Evolutionary conservation across 2,797 vertebrate species (phyloP), one percentile per base, ranked within the genome.

Genomic region (Enteromius fasciolatus): DNA sequence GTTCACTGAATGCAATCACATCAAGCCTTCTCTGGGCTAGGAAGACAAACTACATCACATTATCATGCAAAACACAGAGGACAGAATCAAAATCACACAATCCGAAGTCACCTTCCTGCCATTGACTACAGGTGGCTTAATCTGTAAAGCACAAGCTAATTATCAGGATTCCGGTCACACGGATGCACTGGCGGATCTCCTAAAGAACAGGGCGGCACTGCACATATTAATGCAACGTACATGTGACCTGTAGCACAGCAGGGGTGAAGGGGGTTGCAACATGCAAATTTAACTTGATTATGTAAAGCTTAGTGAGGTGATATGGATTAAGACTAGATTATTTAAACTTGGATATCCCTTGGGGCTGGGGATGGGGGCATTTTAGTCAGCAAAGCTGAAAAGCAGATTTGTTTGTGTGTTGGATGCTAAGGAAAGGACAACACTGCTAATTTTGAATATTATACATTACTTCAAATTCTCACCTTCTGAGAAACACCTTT

Each of bases 151-250:
- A 73, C 69, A 70, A 88, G 83, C 81, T 86, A 86, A 87, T 87
- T 87, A 87, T 90, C 85, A 88, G 85, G 76, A 90, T 90, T 91
- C 89, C 41, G 75, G 85, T 84, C 83, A 85, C 87, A 88, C 72
- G 54, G 64, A 85, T 70, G 83, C 84, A 75, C 77, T 64, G 81
- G 78, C 76, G 64, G 84, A 72, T 85, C 84, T 87, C 85, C 77
- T 68, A 61, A 85, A 74, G 63, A 84, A 84, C 84, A 78, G 75
- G 72, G 52, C 59, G 61, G 76, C 54, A 78, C 78, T 57, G 70
- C 86, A 84, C 88, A 87, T 87, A 87, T 82, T 87, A 90, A 90
- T 88, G 82, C 74, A 79, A 72, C 46, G 73, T 68, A 74, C 85
- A 83, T 64, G 57, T 48, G 46, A 83, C 82, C 31, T 78, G 76